phyloP scores from a whole-genome alignment of 1,140 invertebrate genomes.

The Ditylenchus dipsaci region DNA sequence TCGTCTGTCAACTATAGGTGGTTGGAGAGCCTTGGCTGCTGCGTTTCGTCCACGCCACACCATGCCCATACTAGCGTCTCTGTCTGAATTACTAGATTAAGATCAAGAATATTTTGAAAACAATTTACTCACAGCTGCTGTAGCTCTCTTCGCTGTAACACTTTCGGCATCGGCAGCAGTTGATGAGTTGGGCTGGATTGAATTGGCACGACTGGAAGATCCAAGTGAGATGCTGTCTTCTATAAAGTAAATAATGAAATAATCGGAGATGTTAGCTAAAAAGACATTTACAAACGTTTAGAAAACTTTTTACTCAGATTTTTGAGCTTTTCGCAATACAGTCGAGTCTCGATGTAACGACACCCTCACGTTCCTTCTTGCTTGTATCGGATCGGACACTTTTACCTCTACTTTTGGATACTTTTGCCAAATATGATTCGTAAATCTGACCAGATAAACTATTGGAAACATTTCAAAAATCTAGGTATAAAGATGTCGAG shows the following conservation, averaged over 20 bases:
- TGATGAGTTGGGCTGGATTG: background rate
- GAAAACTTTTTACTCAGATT: background rate
- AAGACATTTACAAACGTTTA: too few relatives aligned
- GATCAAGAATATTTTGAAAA: background rate
- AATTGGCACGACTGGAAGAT: slow-evolving; percentile 24
- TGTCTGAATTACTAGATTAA: slow-evolving; percentile 10
- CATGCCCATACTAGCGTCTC: slow-evolving; percentile 17
- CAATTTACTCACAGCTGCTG: slow-evolving; percentile 23
- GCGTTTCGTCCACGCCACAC: slow-evolving; percentile 33
- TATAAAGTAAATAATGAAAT: background rate
- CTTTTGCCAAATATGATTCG: background rate
- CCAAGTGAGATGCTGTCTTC: slow-evolving; percentile 24
- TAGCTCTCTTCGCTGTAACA: slow-evolving; percentile 27
- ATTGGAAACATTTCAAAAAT: too few relatives aligned
- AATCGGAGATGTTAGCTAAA: background rate
- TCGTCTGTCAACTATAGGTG: slow-evolving; percentile 38
- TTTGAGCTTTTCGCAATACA: background rate
- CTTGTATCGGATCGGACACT: too few relatives aligned
- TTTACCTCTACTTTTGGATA: too few relatives aligned
- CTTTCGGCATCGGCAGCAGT: slow-evolving; percentile 21
- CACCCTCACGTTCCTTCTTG: too few relatives aligned
- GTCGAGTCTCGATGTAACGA: too few relatives aligned
- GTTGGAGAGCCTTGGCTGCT: slow-evolving; percentile 36
- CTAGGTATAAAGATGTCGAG: too few relatives aligned
- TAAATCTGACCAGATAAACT: too few relatives aligned